Evolutionary conservation across 2,113 vertebrate species (phyloP).

Genomic region (Aptenodytes patagonicus): DNA sequence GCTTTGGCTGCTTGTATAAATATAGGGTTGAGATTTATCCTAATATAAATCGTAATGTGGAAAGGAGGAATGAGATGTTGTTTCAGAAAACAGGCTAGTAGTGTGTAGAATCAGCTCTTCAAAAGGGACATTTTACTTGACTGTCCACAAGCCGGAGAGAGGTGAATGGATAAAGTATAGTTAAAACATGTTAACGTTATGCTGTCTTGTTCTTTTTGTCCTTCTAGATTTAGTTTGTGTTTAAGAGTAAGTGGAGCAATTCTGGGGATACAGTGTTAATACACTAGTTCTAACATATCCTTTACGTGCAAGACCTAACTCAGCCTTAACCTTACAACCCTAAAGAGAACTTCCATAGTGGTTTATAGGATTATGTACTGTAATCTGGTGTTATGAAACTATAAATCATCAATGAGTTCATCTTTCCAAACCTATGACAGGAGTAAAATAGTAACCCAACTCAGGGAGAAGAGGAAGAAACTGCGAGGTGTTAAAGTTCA

Average conservation of each 20-base stretch:
- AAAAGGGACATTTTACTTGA: not conserved
- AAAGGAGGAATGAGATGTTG: not conserved
- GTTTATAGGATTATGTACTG: not conserved
- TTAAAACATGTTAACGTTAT: not conserved
- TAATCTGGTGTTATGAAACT: not conserved
- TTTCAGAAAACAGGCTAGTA: not conserved
- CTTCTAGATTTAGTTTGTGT: not conserved
- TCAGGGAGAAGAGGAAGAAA: not conserved
- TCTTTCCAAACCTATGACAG: not conserved
- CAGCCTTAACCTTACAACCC: not conserved
- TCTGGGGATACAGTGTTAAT: not conserved
- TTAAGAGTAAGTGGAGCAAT: not conserved
- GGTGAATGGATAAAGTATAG: not conserved
- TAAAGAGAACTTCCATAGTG: not conserved
- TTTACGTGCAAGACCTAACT: not conserved
- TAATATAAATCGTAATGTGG: not conserved
- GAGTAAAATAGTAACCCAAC: not conserved
- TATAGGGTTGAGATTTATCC: not conserved
- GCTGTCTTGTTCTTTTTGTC: not conserved
- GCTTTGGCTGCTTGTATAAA: not conserved
- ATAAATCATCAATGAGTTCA: not conserved
- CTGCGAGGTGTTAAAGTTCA: not conserved
- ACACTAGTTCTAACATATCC: not conserved
- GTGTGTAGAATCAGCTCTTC: not conserved
- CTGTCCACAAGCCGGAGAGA: not conserved